Evolutionary conservation across 2,797 vertebrate species (phyloP), one percentile per base, ranked within the genome.

Genomic region (Coracias cyanogaster): DNA sequence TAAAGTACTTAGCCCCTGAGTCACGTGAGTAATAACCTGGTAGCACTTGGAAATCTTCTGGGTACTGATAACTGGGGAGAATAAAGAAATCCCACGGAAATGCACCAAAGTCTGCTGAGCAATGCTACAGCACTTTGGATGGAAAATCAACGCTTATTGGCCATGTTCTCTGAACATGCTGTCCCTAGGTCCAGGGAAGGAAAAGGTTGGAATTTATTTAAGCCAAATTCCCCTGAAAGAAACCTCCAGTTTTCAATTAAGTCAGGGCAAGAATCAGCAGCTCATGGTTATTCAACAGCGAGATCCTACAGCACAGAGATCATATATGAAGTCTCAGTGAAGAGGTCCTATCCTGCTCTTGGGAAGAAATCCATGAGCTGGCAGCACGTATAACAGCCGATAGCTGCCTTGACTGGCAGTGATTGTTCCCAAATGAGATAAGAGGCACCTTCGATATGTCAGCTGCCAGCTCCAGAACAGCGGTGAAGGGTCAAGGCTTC

Each of bases 311-410:
- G 70, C 73, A 45, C 19, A 28, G 64, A 29, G 64, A 35, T 58
- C 24, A 9, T 14, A 11, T 2, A 28, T 0, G 11, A 76, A 52
- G 89, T 22, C 79, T 78, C 41, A 33, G 13, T 16, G 21, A 37
- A 39, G 54, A 73, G 61, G 79, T 78, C 41, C 41, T 3, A 2
- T 6, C 51, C 51, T 10, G 7, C 41, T 70, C 21, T 29, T 10
- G 24, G 25, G 89, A 51, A 57, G 37, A 14, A 48, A 65, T 26
- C 67, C 25, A 14, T 4, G 67, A 76, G 22, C 60, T 33, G 39
- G 43, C 49, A 81, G 57, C 1, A 5, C 7, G 1, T 8, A 2
- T 7, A 1, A 6, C 31, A 89, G 57, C 12, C 2, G 1, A 35
- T 1, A 24, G 22, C 35, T 65, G 45, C 41, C 69, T 64, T 3